These are phyloP conservation scores for Calosoma granatense DNA, from an alignment of 1,140 invertebrate species.

Conservation along the genomic window DNA sequence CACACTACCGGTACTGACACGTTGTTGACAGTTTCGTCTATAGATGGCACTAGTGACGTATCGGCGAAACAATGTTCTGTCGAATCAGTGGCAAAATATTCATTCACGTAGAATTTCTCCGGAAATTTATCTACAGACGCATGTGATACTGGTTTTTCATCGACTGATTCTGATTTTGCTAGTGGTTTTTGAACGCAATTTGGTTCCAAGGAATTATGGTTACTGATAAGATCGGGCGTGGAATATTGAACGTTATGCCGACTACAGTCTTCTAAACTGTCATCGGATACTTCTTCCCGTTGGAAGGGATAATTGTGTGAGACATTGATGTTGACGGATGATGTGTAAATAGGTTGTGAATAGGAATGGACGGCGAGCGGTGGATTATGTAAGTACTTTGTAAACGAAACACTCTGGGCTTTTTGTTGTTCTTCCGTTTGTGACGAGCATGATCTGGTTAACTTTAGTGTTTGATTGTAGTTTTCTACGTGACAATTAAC, in stretches of 20 bases:
- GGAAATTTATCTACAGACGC: background rate
- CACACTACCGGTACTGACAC: background rate
- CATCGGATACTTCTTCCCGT: conserved; percentile 34
- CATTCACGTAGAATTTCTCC: background rate
- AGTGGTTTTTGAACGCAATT: conserved; percentile 3
- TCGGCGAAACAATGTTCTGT: background rate
- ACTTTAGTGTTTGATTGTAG: conserved; percentile 28
- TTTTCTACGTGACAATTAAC: conserved; percentile 21
- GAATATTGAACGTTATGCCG: conserved; percentile 22
- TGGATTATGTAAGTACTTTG: conserved; percentile 24
- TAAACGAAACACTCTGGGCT: conserved; percentile 19
- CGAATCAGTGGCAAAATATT: background rate
- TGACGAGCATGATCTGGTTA: conserved; percentile 33
- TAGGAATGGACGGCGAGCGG: conserved; percentile 22
- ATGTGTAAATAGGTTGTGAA: conserved; percentile 29
- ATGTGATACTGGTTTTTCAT: background rate
- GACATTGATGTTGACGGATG: conserved; percentile 43
- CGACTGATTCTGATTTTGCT: background rate
- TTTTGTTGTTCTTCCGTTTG: conserved; percentile 23
- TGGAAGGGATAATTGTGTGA: conserved; percentile 32
- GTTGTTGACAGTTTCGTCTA: background rate
- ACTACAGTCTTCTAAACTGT: conserved; percentile 27
- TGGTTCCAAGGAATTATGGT: conserved; percentile 30
- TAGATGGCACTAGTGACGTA: background rate
- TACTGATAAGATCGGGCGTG: conserved; percentile 31